These are phyloP conservation scores for Prenolepis imparis DNA, from an alignment of 2,888 invertebrate genomes.

Conservation along the genomic window DNA sequence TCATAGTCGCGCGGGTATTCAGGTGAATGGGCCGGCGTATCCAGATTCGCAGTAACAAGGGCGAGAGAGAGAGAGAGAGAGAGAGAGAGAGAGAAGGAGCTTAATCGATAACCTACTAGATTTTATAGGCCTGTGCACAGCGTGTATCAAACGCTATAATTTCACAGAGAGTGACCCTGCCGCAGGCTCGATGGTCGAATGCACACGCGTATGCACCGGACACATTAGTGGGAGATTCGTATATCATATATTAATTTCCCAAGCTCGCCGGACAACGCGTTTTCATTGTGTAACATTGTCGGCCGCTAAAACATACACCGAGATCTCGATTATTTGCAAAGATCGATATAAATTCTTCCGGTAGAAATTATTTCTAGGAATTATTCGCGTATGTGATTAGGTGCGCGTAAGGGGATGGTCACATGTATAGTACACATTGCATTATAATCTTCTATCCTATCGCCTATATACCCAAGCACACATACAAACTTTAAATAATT, in stretches of 20 bases:
- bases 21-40: slow-evolving; percentile 78
- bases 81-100: slow-evolving; percentile 72
- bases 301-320: neutral
- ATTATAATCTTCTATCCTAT: slow-evolving; percentile 5
- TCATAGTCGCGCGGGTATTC: slow-evolving; percentile 70
- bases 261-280: neutral
- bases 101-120: slow-evolving; percentile 83
- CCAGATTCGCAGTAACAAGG: slow-evolving; percentile 81
- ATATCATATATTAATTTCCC: slow-evolving; percentile 29
- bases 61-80: no score
- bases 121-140: slow-evolving; percentile 78
- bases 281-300: neutral
- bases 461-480: neutral
- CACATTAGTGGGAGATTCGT: slow-evolving; percentile 26
- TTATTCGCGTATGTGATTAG: neutral
- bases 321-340: neutral
- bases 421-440: neutral
- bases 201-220: slow-evolving; percentile 26
- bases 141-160: slow-evolving; percentile 59
- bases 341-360: slow-evolving; percentile 24
- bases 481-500: slow-evolving; percentile 17
- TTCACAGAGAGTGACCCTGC: slow-evolving; percentile 34
- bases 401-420: neutral
- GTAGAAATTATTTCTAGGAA: slow-evolving; percentile 12
- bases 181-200: slow-evolving; percentile 24